Evolutionary conservation across 92 coral and sea anemone species (phyloP).

Genomic region (Diadumene lineata): DNA sequence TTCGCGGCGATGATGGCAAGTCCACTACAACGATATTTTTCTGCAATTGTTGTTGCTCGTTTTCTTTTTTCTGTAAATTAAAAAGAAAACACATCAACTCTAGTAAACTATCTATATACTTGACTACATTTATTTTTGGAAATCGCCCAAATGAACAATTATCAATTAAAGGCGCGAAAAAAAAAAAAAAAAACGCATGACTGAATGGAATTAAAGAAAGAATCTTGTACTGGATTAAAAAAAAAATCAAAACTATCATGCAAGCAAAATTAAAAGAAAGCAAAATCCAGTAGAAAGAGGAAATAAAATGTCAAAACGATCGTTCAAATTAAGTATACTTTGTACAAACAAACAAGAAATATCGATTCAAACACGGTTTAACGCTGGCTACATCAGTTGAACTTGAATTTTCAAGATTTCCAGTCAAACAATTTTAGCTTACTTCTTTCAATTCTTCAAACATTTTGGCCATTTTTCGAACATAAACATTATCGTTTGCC

Average conservation of each 20-base stretch:
- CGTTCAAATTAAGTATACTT: no score
- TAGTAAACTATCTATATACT: neutral
- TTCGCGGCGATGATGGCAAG: constrained; percentile 11
- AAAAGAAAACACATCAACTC: neutral
- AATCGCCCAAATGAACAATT: neutral
- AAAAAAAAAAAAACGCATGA: neutral
- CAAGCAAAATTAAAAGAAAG: no score
- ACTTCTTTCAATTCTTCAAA: constrained; percentile 2
- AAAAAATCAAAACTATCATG: no score
- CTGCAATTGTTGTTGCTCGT: constrained; percentile 10
- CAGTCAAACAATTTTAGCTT: neutral
- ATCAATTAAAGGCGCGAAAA: neutral
- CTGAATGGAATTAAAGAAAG: neutral
- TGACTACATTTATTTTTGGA: neutral
- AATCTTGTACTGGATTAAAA: neutral
- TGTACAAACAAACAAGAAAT: no score
- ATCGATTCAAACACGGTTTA: no score
- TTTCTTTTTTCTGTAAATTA: constrained; percentile 1
- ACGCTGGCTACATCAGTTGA: no score
- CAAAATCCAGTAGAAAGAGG: no score
- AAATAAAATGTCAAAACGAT: no score
- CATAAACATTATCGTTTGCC: neutral
- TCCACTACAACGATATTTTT: constrained; percentile 10
- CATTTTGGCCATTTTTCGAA: neutral
- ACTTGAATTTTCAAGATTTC: no score